These are phyloP conservation scores for Caenorhabditis uteleia DNA, from an alignment of 2,888 invertebrate genomes.

Conservation along the genomic window DNA sequence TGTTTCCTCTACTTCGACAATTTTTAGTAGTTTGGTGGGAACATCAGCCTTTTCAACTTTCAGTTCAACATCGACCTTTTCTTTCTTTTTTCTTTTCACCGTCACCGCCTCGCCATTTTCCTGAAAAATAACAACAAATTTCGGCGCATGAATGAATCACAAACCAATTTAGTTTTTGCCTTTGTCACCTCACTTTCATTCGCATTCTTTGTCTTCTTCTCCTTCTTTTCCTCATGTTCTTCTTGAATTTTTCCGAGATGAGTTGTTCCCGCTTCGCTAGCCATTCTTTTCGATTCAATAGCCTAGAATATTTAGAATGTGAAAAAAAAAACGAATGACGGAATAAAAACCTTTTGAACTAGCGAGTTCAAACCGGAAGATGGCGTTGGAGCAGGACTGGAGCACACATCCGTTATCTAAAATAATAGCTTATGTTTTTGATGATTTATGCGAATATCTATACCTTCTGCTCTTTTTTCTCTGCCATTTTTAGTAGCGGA, in stretches of 20 bases:
- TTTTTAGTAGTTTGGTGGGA: background rate
- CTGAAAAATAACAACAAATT: slow-evolving; percentile 2
- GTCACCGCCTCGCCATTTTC: slow-evolving; percentile 2
- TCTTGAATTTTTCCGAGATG: slow-evolving; percentile 11
- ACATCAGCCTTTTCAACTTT: slow-evolving; percentile 1
- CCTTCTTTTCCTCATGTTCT: slow-evolving; percentile 17
- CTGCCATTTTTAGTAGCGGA: slow-evolving; percentile 45
- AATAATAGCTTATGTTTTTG: slow-evolving; percentile 10
- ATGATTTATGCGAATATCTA: background rate
- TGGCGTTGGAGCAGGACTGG: slow-evolving; percentile 2
- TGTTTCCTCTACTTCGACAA: too few species aligned
- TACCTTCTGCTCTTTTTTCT: slow-evolving; percentile 45
- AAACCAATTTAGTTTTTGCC: slow-evolving; percentile 1
- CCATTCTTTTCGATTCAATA: slow-evolving; percentile 17
- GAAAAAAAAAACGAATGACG: background rate
- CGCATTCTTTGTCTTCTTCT: slow-evolving; percentile 18
- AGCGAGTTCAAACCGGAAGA: slow-evolving; percentile 15
- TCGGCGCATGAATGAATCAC: background rate
- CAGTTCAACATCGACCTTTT: background rate
- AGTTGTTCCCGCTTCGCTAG: slow-evolving; percentile 8
- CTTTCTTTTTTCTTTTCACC: slow-evolving; percentile 21
- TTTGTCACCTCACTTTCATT: slow-evolving; percentile 1
- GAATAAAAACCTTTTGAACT: slow-evolving; percentile 16
- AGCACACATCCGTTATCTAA: slow-evolving; percentile 25
- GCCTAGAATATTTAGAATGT: too few species aligned